Evolutionary conservation across 2,888 invertebrate genomes (phyloP).

Genomic region (Embidobia sp.): DNA sequence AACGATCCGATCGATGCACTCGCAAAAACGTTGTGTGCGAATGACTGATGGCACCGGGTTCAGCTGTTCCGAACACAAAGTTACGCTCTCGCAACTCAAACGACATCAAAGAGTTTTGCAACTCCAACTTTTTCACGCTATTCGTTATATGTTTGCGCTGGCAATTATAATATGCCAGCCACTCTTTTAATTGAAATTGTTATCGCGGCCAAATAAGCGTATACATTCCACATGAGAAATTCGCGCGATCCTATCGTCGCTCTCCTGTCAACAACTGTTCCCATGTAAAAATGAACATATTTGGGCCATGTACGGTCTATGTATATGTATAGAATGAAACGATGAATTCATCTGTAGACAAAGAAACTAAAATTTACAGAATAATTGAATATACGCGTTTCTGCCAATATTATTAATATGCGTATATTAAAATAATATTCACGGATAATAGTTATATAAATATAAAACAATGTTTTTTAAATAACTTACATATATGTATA

Average conservation of each 20-base stretch:
- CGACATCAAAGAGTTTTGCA: constrained; percentile 37
- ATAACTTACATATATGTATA: no score
- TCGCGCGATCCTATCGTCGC: constrained; percentile 16
- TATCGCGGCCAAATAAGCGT: constrained; percentile 29
- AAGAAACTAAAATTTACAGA: no score
- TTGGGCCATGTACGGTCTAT: no score
- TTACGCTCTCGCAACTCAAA: constrained; percentile 33
- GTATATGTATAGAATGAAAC: no score
- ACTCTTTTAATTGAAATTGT: constrained; percentile 31
- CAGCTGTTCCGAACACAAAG: constrained; percentile 35
- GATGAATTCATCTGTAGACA: no score
- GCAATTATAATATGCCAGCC: constrained; percentile 4
- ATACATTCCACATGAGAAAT: constrained; percentile 26
- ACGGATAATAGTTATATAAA: no score
- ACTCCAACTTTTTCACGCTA: neutral
- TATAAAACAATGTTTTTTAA: no score
- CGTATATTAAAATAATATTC: no score
- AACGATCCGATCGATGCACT: constrained; percentile 64
- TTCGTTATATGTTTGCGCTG: constrained; percentile 7
- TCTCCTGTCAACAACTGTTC: neutral
- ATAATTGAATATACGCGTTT: no score
- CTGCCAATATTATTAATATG: no score
- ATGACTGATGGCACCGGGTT: constrained; percentile 52
- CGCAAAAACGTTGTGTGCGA: constrained; percentile 55
- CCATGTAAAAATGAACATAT: no score